These are phyloP conservation scores for Notodromas monacha DNA, from an alignment of 2,888 invertebrate species.

Conservation along the genomic window DNA sequence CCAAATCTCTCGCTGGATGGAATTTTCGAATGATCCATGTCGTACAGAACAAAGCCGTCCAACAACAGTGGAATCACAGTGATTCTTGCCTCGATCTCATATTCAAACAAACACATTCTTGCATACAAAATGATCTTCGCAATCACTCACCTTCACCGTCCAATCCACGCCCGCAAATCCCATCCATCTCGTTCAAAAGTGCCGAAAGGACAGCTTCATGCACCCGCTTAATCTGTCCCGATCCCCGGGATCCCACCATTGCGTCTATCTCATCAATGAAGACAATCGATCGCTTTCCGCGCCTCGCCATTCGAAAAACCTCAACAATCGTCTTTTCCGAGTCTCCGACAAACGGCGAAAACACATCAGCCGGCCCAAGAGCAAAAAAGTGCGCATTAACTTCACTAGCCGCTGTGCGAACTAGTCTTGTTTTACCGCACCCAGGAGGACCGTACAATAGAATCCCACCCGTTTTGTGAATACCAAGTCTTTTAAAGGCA, in stretches of 20 bases:
- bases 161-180: too few relatives aligned
- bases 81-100: too few relatives aligned
- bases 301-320: constrained; percentile 7
- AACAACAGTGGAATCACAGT: too few relatives aligned
- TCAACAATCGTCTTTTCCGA: constrained; percentile 15
- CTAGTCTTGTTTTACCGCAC: constrained; percentile 16
- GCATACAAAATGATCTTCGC: too few relatives aligned
- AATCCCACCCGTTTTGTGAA: constrained; percentile 15
- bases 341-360: constrained; percentile 16
- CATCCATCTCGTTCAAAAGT: constrained; percentile 17
- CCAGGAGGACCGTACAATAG: constrained; percentile 16
- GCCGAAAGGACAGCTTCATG: constrained; percentile 16
- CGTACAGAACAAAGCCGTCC: too few relatives aligned
- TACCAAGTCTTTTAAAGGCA: constrained; percentile 14
- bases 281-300: constrained; percentile 7
- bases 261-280: constrained; percentile 12
- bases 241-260: constrained; percentile 14
- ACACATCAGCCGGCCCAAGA: constrained; percentile 15
- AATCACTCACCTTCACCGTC: too few relatives aligned
- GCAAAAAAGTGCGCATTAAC: constrained; percentile 14
- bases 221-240: constrained; percentile 12
- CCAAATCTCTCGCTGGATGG: too few relatives aligned
- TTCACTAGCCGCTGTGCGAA: constrained; percentile 14
- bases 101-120: too few relatives aligned
- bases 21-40: too few relatives aligned